Percentiles rank a stretch among this genome's conserved stretches.
Conservation (phyloP, 2,113 vertebrate species). For the Silurus asotus region DNA sequence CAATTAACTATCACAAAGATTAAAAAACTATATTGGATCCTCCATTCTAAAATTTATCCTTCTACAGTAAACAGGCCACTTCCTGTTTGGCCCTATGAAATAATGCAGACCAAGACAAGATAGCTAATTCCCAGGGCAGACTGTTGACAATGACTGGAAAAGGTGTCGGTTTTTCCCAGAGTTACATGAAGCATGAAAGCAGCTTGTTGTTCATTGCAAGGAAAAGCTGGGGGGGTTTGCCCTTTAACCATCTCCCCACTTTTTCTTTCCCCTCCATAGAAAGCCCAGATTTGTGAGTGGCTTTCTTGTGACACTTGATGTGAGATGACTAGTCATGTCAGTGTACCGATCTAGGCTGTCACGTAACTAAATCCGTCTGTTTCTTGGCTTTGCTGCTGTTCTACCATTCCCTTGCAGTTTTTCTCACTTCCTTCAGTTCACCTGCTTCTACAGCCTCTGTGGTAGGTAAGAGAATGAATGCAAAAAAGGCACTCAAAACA, state of each 20-base stretch:
- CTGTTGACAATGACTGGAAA: constrained; percentile 23
- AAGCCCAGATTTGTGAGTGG: constrained; percentile 38
- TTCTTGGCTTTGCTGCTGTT: constrained; percentile 47
- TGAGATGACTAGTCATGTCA: constrained; percentile 53
- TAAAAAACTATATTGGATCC: constrained; percentile 5
- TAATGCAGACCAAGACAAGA: constrained; percentile 32
- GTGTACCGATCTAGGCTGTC: constrained; percentile 53
- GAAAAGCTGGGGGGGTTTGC: constrained; percentile 42
- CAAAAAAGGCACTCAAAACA: constrained; percentile 48
- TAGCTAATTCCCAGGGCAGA: constrained; percentile 40
- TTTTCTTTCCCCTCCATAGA: constrained; percentile 32
- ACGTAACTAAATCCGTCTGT: constrained; percentile 58
- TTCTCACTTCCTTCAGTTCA: constrained; percentile 15
- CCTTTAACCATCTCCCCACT: constrained; percentile 46
- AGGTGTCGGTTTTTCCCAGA: constrained; percentile 56
- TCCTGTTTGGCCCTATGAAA: constrained; percentile 32
- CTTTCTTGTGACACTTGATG: constrained; percentile 56
- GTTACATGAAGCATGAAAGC: constrained; percentile 60
- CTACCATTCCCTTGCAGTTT: constrained; percentile 48
- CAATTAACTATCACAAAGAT: constrained; percentile 43
- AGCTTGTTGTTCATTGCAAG: constrained; percentile 51
- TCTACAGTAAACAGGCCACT: constrained; percentile 20
- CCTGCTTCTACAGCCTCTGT: constrained; percentile 59
- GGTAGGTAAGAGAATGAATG: constrained; percentile 62
- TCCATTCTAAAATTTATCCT: not conserved